Evolutionary conservation across 2,113 vertebrate genomes (phyloP).

Genomic region (Euleptes europaea): DNA sequence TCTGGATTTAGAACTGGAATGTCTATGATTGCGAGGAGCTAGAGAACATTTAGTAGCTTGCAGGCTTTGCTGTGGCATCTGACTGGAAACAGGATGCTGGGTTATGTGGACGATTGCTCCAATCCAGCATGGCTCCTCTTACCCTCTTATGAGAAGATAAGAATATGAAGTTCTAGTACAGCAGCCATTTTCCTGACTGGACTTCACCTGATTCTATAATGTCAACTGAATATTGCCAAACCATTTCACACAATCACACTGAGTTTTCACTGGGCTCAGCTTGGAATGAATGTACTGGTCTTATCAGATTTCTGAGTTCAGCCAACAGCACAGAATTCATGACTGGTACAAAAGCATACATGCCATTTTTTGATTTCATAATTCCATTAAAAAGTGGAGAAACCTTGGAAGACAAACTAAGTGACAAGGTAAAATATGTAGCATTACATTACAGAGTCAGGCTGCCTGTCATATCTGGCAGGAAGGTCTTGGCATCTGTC

Average conservation of each 20-base stretch:
- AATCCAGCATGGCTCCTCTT: no score
- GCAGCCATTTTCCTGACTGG: neutral
- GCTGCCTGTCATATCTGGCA: conserved; percentile 45
- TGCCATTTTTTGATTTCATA: conserved; percentile 17
- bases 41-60: no score
- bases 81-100: no score
- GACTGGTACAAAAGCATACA: neutral
- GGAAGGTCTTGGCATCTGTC: conserved; percentile 42
- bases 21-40: no score
- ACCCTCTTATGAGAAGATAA: no score
- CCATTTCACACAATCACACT: neutral
- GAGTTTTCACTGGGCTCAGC: no score
- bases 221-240: no score
- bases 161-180: neutral
- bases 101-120: no score
- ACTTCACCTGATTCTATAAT: neutral
- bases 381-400: conserved; percentile 36
- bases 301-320: neutral
- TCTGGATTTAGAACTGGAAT: no score
- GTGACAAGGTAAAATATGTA: conserved; percentile 55
- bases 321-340: neutral
- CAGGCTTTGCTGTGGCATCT: no score
- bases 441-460: conserved; percentile 32
- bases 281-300: neutral
- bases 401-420: conserved; percentile 23